Evolutionary conservation across 2,113 vertebrate genomes (phyloP).

Genomic region (Physeter macrocephalus): DNA sequence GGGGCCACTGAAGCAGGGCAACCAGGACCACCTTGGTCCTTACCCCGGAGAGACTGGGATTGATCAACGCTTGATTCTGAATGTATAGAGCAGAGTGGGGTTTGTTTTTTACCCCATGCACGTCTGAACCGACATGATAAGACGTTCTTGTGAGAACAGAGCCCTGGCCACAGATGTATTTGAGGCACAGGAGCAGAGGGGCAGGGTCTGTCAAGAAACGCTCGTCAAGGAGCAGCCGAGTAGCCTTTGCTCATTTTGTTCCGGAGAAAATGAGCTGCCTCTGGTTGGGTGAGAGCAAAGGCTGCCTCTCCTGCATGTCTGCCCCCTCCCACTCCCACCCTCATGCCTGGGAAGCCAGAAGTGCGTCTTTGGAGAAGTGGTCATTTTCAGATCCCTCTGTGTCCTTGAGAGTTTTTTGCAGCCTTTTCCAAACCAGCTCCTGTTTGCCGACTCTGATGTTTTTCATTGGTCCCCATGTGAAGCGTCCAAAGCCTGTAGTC

Average conservation of each 20-base stretch:
- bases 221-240: too few relatives aligned
- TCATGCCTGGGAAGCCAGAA: background rate
- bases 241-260: background rate
- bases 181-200: background rate
- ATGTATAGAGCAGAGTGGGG: background rate
- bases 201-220: too few relatives aligned
- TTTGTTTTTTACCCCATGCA: background rate
- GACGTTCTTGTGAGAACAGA: background rate
- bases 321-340: background rate
- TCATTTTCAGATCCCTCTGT: background rate
- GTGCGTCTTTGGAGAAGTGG: background rate
- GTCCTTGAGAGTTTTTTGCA: background rate
- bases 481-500: background rate
- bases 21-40: background rate
- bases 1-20: background rate
- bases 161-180: background rate
- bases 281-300: background rate
- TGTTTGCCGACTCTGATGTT: background rate
- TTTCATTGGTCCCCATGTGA: background rate
- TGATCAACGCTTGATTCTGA: background rate
- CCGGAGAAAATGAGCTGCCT: background rate
- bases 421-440: background rate
- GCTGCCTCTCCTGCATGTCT: background rate
- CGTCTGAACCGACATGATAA: background rate
- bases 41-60: background rate